Evolutionary conservation across 2,113 vertebrate genomes (phyloP).

Genomic region (Silurus glanis): DNA sequence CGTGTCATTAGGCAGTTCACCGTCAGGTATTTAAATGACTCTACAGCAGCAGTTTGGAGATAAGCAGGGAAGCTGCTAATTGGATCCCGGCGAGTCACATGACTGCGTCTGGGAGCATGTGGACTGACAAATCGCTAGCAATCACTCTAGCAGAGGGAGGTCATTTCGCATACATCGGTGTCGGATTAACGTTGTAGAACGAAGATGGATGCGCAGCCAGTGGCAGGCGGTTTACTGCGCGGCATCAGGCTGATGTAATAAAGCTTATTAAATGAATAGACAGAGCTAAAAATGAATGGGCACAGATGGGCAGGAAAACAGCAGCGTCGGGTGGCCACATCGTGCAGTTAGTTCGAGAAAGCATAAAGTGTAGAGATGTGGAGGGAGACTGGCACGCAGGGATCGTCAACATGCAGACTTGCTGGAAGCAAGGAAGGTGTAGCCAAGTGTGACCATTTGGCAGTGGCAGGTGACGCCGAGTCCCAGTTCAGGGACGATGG

Average conservation of each 20-base stretch:
- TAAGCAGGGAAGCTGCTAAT: conserved; percentile 50
- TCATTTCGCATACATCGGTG: conserved; percentile 52
- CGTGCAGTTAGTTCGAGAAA: conserved; percentile 16
- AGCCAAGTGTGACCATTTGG: conserved; percentile 36
- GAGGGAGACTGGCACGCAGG: neutral
- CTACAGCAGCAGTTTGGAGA: conserved; percentile 36
- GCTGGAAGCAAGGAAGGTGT: neutral
- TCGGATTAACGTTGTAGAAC: conserved; percentile 46
- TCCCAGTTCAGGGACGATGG: conserved; percentile 55
- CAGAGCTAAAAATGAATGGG: conserved; percentile 46
- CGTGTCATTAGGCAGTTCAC: conserved; percentile 45
- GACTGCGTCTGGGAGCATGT: conserved; percentile 26
- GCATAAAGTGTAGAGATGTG: conserved; percentile 23
- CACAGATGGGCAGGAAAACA: conserved; percentile 34
- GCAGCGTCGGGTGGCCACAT: conserved; percentile 27
- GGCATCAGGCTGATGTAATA: conserved; percentile 45
- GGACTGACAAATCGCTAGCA: conserved; percentile 49
- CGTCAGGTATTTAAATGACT: conserved; percentile 45
- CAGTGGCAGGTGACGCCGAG: neutral
- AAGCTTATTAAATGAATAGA: conserved; percentile 48
- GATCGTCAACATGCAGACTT: neutral
- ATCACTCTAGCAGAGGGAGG: conserved; percentile 49
- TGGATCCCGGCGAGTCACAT: conserved; percentile 44
- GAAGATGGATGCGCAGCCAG: conserved; percentile 50
- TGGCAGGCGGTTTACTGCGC: conserved; percentile 31